Evolutionary conservation across 2,797 vertebrate genomes (phyloP).

Genomic region (Dermochelys coriacea): DNA sequence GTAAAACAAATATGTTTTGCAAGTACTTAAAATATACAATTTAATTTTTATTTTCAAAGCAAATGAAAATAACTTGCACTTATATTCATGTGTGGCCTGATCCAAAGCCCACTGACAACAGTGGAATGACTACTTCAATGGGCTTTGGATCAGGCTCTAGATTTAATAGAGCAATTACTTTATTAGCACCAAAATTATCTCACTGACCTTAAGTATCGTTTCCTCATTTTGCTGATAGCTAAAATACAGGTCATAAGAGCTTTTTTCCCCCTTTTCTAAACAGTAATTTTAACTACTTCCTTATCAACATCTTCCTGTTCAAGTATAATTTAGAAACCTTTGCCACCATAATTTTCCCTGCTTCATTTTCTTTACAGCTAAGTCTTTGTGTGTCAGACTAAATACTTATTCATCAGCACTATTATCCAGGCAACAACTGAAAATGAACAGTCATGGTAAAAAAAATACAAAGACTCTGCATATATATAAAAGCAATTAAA

Average conservation of each 20-base stretch:
- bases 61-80: constrained; percentile 12
- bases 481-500: neutral
- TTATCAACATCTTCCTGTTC: constrained; percentile 75
- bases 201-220: constrained; percentile 70
- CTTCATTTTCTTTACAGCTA: constrained; percentile 64
- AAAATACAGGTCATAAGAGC: constrained; percentile 57
- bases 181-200: constrained; percentile 46
- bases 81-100: neutral
- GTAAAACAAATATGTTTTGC: neutral
- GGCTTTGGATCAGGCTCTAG: neutral
- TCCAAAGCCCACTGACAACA: neutral
- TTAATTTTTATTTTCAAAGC: neutral
- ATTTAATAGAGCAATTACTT: constrained; percentile 53
- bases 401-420: constrained; percentile 70
- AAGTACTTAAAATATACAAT: neutral
- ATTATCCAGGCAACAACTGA: constrained; percentile 65
- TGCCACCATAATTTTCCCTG: constrained; percentile 73
- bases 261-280: constrained; percentile 68
- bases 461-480: constrained; percentile 34
- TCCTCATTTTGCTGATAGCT: constrained; percentile 73
- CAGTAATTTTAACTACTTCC: constrained; percentile 80
- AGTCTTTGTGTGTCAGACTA: constrained; percentile 58
- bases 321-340: constrained; percentile 79
- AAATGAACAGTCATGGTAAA: constrained; percentile 50
- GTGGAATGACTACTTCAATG: neutral